Percentiles rank a stretch among this genome's conserved stretches.
Evolutionary conservation across 2,113 vertebrate genomes (phyloP).

Genomic region (Rhineura floridana): DNA sequence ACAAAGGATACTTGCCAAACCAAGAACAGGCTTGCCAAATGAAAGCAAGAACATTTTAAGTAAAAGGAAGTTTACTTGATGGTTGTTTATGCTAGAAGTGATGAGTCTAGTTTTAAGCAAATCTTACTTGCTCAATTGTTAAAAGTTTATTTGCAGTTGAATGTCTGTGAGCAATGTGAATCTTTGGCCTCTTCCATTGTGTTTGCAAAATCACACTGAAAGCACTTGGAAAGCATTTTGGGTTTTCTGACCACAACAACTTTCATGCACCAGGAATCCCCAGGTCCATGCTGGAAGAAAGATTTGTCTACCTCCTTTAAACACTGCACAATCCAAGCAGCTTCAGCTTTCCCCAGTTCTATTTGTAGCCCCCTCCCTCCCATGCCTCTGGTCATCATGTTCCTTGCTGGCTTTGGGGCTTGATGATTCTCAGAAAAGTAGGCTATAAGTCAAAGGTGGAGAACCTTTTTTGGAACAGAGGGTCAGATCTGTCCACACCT

Average conservation of each 20-base stretch:
- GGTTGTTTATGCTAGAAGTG: neutral
- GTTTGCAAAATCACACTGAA: neutral
- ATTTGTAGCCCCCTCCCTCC: neutral
- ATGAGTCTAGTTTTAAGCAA: neutral
- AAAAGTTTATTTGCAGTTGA: neutral
- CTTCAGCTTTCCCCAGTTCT: neutral
- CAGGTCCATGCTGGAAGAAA: neutral
- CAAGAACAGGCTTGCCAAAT: neutral
- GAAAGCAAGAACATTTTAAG: neutral
- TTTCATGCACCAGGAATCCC: neutral
- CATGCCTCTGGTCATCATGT: neutral
- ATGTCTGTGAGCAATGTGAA: neutral
- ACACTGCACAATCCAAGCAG: neutral
- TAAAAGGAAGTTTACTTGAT: neutral
- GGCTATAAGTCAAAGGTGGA: too few species aligned
- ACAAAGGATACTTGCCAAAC: slow-evolving; percentile 4
- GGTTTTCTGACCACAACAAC: neutral
- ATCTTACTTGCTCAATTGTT: neutral
- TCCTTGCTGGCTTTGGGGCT: neutral
- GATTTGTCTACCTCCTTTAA: neutral
- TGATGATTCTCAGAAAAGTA: neutral
- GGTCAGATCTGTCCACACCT: too few species aligned
- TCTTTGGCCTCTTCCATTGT: neutral
- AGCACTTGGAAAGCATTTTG: neutral
- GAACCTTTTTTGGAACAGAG: too few species aligned